Conservation (phyloP, 2,113 vertebrate species). For the Ia io region DNA sequence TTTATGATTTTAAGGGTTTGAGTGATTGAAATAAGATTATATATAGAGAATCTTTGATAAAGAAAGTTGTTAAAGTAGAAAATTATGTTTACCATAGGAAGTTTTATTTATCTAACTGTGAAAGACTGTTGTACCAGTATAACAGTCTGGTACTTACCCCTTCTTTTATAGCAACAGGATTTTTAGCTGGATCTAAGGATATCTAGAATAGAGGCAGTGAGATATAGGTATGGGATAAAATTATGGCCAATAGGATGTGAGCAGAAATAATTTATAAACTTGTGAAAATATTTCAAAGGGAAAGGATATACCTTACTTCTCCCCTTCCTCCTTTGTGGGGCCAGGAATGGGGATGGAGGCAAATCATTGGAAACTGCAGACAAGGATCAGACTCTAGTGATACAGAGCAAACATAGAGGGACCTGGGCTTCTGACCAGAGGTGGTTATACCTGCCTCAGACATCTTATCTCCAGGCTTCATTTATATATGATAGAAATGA, state of each 20-base stretch:
- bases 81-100: not conserved
- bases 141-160: not conserved
- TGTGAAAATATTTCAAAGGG: slow-evolving; percentile 30
- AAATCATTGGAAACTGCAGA: not conserved
- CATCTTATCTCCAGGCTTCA: not conserved
- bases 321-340: not conserved
- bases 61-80: not conserved
- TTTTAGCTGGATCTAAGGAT: not conserved
- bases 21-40: not conserved
- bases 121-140: not conserved
- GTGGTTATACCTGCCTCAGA: not conserved
- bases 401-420: not conserved
- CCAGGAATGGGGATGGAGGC: not conserved
- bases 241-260: not conserved
- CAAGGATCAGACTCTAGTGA: not conserved
- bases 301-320: not conserved
- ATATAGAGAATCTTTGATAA: not conserved
- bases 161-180: not conserved
- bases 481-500: not conserved
- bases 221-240: not conserved
- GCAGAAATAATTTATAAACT: not conserved
- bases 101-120: not conserved
- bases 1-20: not conserved
- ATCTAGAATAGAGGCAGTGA: not conserved
- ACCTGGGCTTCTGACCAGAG: not conserved